These are phyloP conservation scores for Tapera naevia DNA, from an alignment of 2,797 vertebrate species.

Conservation along the genomic window DNA sequence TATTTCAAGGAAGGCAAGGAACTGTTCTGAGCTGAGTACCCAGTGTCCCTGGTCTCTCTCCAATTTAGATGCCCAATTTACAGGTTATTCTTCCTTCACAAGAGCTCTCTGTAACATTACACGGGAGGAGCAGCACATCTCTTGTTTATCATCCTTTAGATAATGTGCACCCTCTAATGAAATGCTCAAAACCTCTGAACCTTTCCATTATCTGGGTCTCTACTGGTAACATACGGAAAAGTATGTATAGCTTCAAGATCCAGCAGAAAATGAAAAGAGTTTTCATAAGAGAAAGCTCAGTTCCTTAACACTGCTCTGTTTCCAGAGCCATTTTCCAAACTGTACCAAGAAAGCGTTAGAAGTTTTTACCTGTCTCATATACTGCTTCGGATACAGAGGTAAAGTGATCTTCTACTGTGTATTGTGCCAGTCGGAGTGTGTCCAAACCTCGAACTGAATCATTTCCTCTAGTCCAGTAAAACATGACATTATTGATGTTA, in stretches of 20 bases:
- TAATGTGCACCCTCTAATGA: background rate
- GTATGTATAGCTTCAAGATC: background rate
- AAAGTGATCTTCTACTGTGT: constrained; percentile 91
- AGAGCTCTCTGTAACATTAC: background rate
- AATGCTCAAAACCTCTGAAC: background rate
- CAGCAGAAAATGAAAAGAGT: background rate
- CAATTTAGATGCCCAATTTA: background rate
- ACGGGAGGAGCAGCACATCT: background rate
- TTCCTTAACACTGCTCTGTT: background rate
- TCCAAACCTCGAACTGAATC: constrained; percentile 90
- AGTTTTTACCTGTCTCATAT: constrained; percentile 87
- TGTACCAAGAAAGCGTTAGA: background rate
- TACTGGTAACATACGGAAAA: background rate
- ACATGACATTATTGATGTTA: constrained; percentile 91
- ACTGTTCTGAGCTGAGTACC: background rate
- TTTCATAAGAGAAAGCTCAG: background rate
- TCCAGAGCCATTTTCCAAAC: background rate
- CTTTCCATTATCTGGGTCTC: background rate
- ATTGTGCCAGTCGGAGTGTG: constrained; percentile 87
- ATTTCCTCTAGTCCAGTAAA: constrained; percentile 93
- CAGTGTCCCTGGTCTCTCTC: background rate
- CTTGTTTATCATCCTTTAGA: background rate
- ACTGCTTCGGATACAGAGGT: constrained; percentile 90
- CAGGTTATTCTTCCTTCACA: background rate
- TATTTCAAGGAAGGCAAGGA: background rate